A percentile compares a stretch with the other conserved stretches of the same genome.
Evolutionary conservation across 2,113 vertebrate genomes (phyloP).

Genomic region (Muntiacus reevesi): DNA sequence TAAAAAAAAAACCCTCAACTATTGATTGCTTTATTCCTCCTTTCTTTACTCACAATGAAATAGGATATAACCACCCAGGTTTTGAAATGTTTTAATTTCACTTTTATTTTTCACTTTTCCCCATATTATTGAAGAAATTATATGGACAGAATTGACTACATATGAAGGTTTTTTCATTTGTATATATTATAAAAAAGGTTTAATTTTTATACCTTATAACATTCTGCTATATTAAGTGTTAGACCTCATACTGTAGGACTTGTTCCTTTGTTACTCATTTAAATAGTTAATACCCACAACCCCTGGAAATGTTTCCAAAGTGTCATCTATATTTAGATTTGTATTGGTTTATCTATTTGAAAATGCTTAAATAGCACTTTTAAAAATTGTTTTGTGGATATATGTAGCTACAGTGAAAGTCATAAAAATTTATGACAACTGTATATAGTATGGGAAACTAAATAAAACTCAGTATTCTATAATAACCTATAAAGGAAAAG

Average conservation of each 20-base stretch:
- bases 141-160: neutral
- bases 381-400: neutral
- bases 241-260: neutral
- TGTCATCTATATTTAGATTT: neutral
- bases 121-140: neutral
- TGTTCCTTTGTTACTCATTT: neutral
- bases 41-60: neutral
- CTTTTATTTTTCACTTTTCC: neutral
- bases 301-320: slow-evolving; percentile 1
- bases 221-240: neutral
- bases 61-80: neutral
- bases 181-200: neutral
- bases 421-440: neutral
- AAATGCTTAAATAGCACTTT: neutral
- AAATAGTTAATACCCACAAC: neutral
- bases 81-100: slow-evolving; percentile 17
- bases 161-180: neutral
- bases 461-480: neutral
- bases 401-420: neutral
- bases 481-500: neutral
- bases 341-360: neutral
- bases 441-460: neutral
- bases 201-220: neutral
- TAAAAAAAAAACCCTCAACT: neutral
- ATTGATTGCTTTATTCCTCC: neutral